phyloP scores from a whole-genome alignment of 2,797 vertebrate genomes.

The Fringilla coelebs region DNA sequence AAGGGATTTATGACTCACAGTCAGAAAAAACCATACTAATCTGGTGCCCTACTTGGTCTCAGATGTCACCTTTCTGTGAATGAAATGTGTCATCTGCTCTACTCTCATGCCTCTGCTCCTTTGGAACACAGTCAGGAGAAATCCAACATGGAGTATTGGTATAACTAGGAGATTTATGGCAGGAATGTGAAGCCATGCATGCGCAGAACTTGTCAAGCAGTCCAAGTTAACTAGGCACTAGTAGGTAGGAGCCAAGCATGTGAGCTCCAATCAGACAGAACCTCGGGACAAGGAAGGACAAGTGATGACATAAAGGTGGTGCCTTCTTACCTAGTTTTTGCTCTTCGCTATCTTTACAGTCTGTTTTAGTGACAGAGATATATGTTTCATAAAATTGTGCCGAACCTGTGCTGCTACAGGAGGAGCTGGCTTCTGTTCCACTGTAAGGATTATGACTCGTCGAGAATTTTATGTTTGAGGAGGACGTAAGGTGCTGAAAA shows the following conservation, averaged over 20 bases:
- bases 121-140: neutral
- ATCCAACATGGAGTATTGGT: neutral
- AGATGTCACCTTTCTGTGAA: neutral
- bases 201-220: neutral
- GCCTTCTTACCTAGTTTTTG: neutral
- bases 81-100: neutral
- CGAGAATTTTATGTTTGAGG: neutral
- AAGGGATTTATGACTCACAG: neutral
- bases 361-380: neutral
- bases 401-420: neutral
- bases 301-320: neutral
- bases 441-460: neutral
- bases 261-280: rapidly evolving
- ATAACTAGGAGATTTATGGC: neutral
- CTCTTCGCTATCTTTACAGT: neutral
- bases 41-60: neutral
- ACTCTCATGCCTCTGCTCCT: neutral
- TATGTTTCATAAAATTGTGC: neutral
- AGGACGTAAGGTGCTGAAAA: neutral
- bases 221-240: neutral
- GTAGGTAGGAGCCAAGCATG: neutral
- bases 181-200: neutral
- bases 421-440: neutral
- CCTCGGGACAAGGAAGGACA: neutral
- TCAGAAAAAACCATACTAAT: neutral